phyloP scores from a whole-genome alignment of 2,888 invertebrate species.

The Lithophane leautieri region DNA sequence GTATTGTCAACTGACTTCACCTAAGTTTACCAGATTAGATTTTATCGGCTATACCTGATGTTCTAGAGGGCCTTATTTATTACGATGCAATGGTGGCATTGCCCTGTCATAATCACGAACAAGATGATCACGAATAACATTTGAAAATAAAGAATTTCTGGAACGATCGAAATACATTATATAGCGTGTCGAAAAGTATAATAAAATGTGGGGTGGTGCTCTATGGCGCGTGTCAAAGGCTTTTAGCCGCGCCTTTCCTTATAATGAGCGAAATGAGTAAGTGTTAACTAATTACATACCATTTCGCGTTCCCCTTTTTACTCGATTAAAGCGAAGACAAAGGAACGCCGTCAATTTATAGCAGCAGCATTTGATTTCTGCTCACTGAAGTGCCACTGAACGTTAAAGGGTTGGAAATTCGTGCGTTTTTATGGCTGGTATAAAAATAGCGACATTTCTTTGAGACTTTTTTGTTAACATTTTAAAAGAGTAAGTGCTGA shows the following conservation, averaged over 20 bases:
- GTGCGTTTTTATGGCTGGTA: constrained; percentile 13
- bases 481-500: no score
- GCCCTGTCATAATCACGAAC: neutral
- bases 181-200: constrained; percentile 33
- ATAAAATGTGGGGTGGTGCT: constrained; percentile 21
- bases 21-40: no score
- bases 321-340: constrained; percentile 56
- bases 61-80: neutral
- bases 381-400: constrained; percentile 23
- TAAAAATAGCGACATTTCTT: no score
- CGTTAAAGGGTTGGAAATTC: constrained; percentile 7
- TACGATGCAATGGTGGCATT: neutral
- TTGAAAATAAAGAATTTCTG: neutral
- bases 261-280: constrained; percentile 62
- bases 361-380: constrained; percentile 48
- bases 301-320: constrained; percentile 57
- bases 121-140: neutral
- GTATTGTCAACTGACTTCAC: no score
- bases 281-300: constrained; percentile 64
- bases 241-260: constrained; percentile 32
- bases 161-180: constrained; percentile 1
- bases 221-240: constrained; percentile 55
- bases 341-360: constrained; percentile 34
- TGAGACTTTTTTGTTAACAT: no score
- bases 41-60: neutral